Conservation (phyloP, 1,140 invertebrate species). For the Lanistes nyassanus region DNA sequence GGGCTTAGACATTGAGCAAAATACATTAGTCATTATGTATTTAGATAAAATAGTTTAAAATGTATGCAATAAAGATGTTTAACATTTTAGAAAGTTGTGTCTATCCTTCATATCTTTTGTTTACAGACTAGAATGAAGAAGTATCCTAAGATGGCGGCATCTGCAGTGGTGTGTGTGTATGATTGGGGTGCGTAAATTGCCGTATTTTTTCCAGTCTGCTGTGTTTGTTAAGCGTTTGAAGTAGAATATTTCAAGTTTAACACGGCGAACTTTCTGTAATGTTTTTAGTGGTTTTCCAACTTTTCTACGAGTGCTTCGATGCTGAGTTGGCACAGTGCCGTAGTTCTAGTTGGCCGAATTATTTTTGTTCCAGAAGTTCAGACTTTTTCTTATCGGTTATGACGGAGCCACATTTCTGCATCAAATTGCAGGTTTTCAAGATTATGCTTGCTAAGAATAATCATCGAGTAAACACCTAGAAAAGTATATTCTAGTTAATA, state of each 20-base stretch:
- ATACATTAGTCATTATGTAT: too few species aligned
- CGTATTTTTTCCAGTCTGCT: background rate
- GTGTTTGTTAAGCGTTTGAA: background rate
- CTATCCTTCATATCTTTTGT: too few species aligned
- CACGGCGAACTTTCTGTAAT: background rate
- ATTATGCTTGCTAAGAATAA: too few species aligned
- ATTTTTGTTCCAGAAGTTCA: slow-evolving; percentile 6
- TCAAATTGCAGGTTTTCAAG: too few species aligned
- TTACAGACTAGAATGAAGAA: slow-evolving; percentile 10
- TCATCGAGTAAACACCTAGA: too few species aligned
- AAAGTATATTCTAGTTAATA: too few species aligned
- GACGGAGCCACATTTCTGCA: too few species aligned
- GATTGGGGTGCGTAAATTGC: slow-evolving; percentile 76
- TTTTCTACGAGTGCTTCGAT: slow-evolving; percentile 6
- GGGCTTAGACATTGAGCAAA: too few species aligned
- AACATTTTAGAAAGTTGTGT: too few species aligned
- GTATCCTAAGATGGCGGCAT: slow-evolving; percentile 83
- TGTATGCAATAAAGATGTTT: too few species aligned
- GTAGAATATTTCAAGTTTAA: background rate
- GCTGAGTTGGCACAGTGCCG: slow-evolving; percentile 27
- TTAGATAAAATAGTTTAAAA: too few species aligned
- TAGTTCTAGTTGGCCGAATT: background rate
- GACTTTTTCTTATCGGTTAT: too few species aligned
- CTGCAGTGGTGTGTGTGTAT: slow-evolving; percentile 89
- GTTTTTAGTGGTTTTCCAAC: background rate